These are phyloP conservation scores for Cyprinodon brontotheroides DNA, from an alignment of 2,113 vertebrate genomes.

Conservation along the genomic window DNA sequence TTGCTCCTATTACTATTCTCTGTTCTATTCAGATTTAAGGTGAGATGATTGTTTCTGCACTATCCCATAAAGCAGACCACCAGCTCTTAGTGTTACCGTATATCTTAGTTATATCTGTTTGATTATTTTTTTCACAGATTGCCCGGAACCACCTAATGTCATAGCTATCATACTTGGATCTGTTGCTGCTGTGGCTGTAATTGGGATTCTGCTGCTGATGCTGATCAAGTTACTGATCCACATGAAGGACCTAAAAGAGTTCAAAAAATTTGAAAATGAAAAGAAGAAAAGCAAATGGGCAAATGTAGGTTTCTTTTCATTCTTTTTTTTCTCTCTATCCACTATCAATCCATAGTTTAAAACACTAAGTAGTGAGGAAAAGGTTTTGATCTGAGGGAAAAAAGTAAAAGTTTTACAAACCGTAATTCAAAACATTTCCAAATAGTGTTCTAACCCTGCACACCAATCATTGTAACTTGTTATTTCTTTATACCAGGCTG, in stretches of 20 bases:
- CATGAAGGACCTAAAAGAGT: constrained; percentile 87
- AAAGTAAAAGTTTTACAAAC: too few relatives aligned
- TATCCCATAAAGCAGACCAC: too few relatives aligned
- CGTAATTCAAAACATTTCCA: too few relatives aligned
- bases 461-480: not conserved
- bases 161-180: constrained; percentile 83
- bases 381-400: too few relatives aligned
- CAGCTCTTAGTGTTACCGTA: not conserved
- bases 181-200: constrained; percentile 79
- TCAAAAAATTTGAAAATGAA: constrained; percentile 89
- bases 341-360: too few relatives aligned
- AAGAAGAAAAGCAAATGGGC: constrained; percentile 88
- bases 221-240: constrained; percentile 83
- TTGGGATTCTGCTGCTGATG: constrained; percentile 85
- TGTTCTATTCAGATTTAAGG: too few relatives aligned
- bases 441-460: too few relatives aligned
- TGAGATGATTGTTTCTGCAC: too few relatives aligned
- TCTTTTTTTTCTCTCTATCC: too few relatives aligned
- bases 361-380: too few relatives aligned
- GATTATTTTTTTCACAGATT: constrained; percentile 75
- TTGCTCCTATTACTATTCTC: too few relatives aligned
- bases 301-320: constrained; percentile 75
- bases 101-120: not conserved
- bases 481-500: constrained; percentile 74
- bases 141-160: constrained; percentile 82